These are phyloP conservation scores for Limnothrissa miodon DNA, from an alignment of 2,113 vertebrate species.

Conservation along the genomic window DNA sequence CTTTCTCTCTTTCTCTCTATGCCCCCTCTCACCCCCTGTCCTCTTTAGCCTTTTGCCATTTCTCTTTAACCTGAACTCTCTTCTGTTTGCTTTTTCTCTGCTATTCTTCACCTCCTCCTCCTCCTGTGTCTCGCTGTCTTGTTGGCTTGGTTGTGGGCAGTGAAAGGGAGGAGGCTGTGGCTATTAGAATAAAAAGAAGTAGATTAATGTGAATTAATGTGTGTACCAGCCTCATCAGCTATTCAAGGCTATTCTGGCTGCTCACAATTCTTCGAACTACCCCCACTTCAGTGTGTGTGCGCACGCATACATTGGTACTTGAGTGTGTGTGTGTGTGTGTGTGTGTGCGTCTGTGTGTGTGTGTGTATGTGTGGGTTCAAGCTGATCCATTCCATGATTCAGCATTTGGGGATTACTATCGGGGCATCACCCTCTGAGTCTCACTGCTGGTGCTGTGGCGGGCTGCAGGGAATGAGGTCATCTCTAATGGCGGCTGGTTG, in stretches of 20 bases:
- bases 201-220: constrained; percentile 10
- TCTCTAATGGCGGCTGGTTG: neutral
- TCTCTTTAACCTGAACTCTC: no score
- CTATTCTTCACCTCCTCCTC: neutral
- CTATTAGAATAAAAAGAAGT: neutral
- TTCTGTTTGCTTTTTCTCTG: neutral
- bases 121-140: neutral
- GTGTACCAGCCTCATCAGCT: neutral
- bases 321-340: neutral
- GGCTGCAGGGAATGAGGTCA: constrained; percentile 28
- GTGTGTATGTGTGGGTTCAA: neutral
- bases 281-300: neutral
- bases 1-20: no score
- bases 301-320: neutral
- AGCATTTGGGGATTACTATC: constrained; percentile 33
- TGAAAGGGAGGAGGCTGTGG: neutral
- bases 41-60: no score
- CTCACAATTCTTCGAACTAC: neutral
- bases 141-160: neutral
- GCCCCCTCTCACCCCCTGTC: no score
- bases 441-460: neutral
- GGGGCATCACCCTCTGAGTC: constrained; percentile 9
- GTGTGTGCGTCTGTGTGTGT: neutral
- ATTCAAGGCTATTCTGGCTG: neutral
- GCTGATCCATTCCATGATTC: constrained; percentile 31